A percentile compares a stretch with the other conserved stretches of the same genome.
Conservation (phyloP, 2,888 invertebrate species). For the Scaptomyza caliginosa region DNA sequence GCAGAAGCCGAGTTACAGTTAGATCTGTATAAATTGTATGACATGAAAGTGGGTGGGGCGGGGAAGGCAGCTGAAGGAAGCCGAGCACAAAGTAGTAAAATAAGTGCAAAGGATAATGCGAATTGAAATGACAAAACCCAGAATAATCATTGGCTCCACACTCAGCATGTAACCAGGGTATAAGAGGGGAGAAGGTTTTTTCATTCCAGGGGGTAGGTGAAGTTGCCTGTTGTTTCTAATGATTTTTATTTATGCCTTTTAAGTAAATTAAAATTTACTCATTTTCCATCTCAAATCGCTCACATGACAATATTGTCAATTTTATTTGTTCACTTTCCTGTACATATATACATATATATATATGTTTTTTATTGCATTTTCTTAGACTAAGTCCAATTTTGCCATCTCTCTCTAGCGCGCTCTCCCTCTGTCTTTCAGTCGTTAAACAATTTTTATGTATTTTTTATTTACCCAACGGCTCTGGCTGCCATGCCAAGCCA, state of each 20-base stretch:
- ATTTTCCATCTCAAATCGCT: slow-evolving; percentile 57
- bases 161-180: slow-evolving; percentile 26
- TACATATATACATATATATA: neutral
- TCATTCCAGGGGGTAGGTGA: neutral
- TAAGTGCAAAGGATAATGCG: slow-evolving; percentile 81
- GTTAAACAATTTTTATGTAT: slow-evolving; percentile 77
- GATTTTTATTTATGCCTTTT: slow-evolving; percentile 72
- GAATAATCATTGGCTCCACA: slow-evolving; percentile 80
- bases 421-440: slow-evolving; percentile 41
- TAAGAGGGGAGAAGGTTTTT: neutral
- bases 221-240: slow-evolving; percentile 21
- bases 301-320: slow-evolving; percentile 78
- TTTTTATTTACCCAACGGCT: slow-evolving; percentile 73
- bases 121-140: slow-evolving; percentile 82
- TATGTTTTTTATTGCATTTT: slow-evolving; percentile 69
- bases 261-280: slow-evolving; percentile 76
- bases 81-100: slow-evolving; percentile 75
- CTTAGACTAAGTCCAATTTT: slow-evolving; percentile 44
- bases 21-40: slow-evolving; percentile 35
- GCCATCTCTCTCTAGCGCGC: slow-evolving; percentile 13
- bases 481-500: neutral
- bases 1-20: slow-evolving; percentile 29
- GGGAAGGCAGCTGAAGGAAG: no score
- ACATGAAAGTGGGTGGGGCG: slow-evolving; percentile 1
- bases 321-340: slow-evolving; percentile 69